A percentile compares a stretch with the other conserved stretches of the same genome.
phyloP scores from a whole-genome alignment of 2,113 vertebrate genomes.

The Micronycteris hirsuta region DNA sequence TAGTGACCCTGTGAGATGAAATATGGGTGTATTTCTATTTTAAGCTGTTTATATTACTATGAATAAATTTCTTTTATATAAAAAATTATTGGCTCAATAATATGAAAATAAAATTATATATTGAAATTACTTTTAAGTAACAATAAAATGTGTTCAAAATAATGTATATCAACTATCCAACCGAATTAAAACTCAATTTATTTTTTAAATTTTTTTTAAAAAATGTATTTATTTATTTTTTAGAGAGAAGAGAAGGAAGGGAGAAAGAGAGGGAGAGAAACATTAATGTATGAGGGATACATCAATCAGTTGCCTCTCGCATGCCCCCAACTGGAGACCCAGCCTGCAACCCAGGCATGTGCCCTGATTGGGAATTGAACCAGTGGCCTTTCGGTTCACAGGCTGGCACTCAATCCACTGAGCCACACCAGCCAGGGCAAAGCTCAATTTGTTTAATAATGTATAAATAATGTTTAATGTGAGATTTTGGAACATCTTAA shows the following conservation, averaged over 20 bases:
- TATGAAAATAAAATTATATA: not conserved
- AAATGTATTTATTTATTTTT: too few relatives aligned
- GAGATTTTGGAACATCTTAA: not conserved
- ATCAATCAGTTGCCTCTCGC: too few relatives aligned
- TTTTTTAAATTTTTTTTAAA: not conserved
- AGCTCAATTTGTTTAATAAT: not conserved
- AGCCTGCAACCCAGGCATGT: too few relatives aligned
- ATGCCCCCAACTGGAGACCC: too few relatives aligned
- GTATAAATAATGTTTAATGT: not conserved
- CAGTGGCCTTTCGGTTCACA: too few relatives aligned
- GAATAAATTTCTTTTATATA: not conserved
- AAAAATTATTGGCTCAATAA: conserved; percentile 4
- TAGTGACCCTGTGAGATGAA: not conserved
- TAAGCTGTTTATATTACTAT: too few relatives aligned
- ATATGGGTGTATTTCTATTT: not conserved
- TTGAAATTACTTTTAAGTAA: not conserved
- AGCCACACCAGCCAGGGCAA: not conserved
- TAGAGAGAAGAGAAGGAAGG: too few relatives aligned
- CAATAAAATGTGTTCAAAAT: not conserved
- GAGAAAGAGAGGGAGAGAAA: too few relatives aligned
- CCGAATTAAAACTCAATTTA: not conserved
- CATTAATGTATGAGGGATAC: too few relatives aligned
- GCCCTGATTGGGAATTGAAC: too few relatives aligned
- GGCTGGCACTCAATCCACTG: too few relatives aligned
- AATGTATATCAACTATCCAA: not conserved